Evolutionary conservation across 2,888 invertebrate species (phyloP).

Genomic region (Boloria selene): DNA sequence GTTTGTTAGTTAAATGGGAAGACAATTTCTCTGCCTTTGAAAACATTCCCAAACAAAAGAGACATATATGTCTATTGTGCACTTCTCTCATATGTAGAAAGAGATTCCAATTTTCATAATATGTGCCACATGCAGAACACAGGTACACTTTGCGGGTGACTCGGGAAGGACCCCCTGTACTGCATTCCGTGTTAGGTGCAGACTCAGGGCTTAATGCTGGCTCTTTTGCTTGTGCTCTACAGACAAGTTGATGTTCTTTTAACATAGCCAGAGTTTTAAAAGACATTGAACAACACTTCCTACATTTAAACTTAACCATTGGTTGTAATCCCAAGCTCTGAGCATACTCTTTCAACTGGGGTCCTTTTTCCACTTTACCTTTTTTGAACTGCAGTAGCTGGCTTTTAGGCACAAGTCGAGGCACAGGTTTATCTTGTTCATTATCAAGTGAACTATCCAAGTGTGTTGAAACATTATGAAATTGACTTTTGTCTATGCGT

Average conservation of each 20-base stretch:
- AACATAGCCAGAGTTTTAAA: constrained; percentile 85
- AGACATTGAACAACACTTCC: constrained; percentile 86
- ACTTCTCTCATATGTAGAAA: constrained; percentile 92
- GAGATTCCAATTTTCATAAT: constrained; percentile 93
- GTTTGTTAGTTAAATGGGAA: constrained; percentile 89
- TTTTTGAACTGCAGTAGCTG: constrained; percentile 73
- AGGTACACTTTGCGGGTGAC: constrained; percentile 90
- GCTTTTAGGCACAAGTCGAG: constrained; percentile 76
- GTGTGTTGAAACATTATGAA: constrained; percentile 66
- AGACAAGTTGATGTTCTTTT: constrained; percentile 86
- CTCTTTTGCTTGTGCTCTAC: constrained; percentile 76
- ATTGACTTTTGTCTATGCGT: constrained; percentile 58
- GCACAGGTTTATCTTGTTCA: constrained; percentile 74
- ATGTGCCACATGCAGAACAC: constrained; percentile 91
- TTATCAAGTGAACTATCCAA: constrained; percentile 55
- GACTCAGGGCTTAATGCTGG: constrained; percentile 69
- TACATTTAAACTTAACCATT: constrained; percentile 87
- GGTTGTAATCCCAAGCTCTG: constrained; percentile 88
- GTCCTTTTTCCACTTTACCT: constrained; percentile 69
- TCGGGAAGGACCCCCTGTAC: constrained; percentile 75
- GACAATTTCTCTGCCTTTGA: constrained; percentile 90
- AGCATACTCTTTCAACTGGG: constrained; percentile 84
- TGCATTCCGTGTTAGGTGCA: constrained; percentile 62
- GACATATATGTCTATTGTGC: constrained; percentile 90
- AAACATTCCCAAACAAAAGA: constrained; percentile 92